Evolutionary conservation across 2,888 invertebrate genomes (phyloP).

Genomic region (Cybosia mesomella): DNA sequence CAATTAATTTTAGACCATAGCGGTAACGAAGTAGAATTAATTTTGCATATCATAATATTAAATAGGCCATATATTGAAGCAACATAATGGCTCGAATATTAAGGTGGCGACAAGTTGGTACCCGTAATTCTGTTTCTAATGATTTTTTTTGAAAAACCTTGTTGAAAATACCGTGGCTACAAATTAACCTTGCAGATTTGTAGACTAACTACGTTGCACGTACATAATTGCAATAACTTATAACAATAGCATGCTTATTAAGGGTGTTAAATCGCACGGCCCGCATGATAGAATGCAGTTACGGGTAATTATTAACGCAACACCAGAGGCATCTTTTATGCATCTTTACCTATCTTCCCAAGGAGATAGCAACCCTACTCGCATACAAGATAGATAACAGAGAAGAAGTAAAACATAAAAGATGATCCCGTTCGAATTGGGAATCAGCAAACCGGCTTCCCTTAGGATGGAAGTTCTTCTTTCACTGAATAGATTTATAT

Average conservation of each 20-base stretch:
- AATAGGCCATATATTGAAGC: not conserved
- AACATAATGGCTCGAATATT: not conserved
- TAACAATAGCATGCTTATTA: conserved; percentile 1
- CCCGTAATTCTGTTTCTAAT: conserved; percentile 2
- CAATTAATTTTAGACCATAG: not conserved
- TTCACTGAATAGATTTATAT: too few species aligned
- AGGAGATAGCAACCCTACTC: not conserved
- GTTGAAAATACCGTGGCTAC: conserved; percentile 13
- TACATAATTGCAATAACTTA: conserved; percentile 6
- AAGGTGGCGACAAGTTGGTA: not conserved
- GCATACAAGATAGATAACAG: too few species aligned
- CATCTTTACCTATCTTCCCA: not conserved
- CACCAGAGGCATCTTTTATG: not conserved
- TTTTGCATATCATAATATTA: not conserved
- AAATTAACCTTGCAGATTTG: conserved; percentile 16
- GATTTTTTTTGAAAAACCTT: conserved; percentile 12
- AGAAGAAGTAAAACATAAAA: too few species aligned
- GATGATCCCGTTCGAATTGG: too few species aligned
- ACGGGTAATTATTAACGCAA: not conserved
- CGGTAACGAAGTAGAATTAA: not conserved
- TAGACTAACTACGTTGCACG: not conserved
- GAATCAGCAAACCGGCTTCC: too few species aligned
- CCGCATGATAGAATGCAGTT: not conserved
- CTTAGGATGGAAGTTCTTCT: too few species aligned
- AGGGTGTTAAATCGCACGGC: not conserved